Evolutionary conservation across 1,140 invertebrate genomes (phyloP).

Genomic region (Melitaea cinxia): DNA sequence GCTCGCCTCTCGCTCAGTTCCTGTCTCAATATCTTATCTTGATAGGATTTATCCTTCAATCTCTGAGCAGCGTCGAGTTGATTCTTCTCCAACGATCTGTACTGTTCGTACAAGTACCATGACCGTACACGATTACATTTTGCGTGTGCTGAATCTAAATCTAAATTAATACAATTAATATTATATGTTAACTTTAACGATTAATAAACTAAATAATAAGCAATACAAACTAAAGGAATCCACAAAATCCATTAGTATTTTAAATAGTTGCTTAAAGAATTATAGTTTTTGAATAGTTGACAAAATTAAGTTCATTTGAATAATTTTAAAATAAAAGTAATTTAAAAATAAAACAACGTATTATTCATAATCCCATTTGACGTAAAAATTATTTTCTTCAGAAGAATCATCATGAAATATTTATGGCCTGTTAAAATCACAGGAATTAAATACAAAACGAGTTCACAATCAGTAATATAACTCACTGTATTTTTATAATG

Average conservation of each 20-base stretch:
- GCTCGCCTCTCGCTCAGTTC: slow-evolving; percentile 60
- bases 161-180: slow-evolving; percentile 34
- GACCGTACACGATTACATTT: slow-evolving; percentile 65
- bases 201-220: background rate
- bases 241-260: slow-evolving; percentile 53
- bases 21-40: slow-evolving; percentile 60
- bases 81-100: slow-evolving; percentile 66
- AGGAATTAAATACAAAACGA: no score
- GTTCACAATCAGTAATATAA: no score
- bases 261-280: background rate
- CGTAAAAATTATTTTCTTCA: background rate
- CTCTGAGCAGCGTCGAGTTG: slow-evolving; percentile 64
- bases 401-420: background rate
- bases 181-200: background rate
- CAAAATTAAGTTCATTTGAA: background rate
- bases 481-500: no score
- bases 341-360: background rate
- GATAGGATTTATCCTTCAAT: slow-evolving; percentile 58
- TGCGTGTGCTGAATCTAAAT: slow-evolving; percentile 53
- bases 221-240: slow-evolving; percentile 53
- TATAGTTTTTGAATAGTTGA: slow-evolving; percentile 1
- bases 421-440: slow-evolving; percentile 5
- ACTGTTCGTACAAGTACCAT: slow-evolving; percentile 76
- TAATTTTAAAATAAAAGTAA: slow-evolving; percentile 7
- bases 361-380: background rate